Conservation (phyloP, 2,888 invertebrate genomes). For the Eilema griseolum region DNA sequence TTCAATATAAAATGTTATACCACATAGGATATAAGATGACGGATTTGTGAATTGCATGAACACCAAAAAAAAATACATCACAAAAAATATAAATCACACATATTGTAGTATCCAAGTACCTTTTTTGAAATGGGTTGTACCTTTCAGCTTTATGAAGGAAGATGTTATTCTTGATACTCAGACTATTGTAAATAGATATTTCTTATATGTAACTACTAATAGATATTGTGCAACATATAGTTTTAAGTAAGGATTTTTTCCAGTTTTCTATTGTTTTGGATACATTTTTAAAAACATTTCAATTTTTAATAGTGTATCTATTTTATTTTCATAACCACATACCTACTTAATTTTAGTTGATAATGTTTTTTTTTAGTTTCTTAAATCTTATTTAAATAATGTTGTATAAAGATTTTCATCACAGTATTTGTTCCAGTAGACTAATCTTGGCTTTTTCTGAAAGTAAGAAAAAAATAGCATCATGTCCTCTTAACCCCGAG, state of each 20-base stretch:
- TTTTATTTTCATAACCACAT: neutral
- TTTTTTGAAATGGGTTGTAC: constrained; percentile 61
- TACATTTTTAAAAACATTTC: neutral
- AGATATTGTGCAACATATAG: constrained; percentile 57
- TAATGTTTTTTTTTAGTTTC: constrained; percentile 4
- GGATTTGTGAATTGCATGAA: constrained; percentile 15
- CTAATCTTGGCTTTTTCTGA: neutral
- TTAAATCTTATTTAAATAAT: neutral
- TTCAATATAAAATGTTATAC: neutral
- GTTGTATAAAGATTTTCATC: neutral
- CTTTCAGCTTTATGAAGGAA: constrained; percentile 65
- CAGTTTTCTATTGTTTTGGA: constrained; percentile 51
- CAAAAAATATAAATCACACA: constrained; percentile 32
- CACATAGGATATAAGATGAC: neutral
- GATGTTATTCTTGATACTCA: constrained; percentile 82
- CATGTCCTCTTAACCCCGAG: no score
- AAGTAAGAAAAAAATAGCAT: no score
- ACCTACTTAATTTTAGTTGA: constrained; percentile 9
- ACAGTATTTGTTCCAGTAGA: neutral
- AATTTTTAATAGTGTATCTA: neutral
- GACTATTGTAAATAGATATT: constrained; percentile 79
- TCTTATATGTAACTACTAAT: constrained; percentile 56
- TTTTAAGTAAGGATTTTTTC: constrained; percentile 41
- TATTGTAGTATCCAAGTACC: constrained; percentile 50
- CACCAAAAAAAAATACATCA: constrained; percentile 9